Conservation (phyloP, 2,797 vertebrate genomes). For the Leuciscus waleckii region DNA sequence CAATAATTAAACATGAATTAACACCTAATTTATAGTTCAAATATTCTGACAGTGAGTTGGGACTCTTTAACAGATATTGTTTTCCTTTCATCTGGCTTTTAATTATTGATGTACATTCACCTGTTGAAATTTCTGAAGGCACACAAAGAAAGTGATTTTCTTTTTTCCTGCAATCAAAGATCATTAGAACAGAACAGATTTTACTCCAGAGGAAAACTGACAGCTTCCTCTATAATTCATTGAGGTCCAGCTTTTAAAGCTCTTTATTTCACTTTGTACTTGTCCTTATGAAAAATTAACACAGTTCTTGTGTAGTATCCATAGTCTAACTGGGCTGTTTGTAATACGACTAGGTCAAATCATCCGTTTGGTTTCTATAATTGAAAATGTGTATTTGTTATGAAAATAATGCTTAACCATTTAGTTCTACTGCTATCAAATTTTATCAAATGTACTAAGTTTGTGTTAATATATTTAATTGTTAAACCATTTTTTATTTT, state of each 20-base stretch:
- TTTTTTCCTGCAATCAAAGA: background rate
- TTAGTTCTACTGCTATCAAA: background rate
- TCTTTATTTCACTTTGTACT: conserved; percentile 10
- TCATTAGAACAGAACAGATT: conserved; percentile 14
- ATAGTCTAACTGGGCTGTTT: background rate
- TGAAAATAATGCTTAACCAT: background rate
- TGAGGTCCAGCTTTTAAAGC: conserved; percentile 24
- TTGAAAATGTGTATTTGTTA: background rate
- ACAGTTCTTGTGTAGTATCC: background rate
- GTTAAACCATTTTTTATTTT: background rate
- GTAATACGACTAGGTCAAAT: background rate
- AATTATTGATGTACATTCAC: conserved; percentile 4
- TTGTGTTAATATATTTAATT: background rate
- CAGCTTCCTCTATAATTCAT: conserved; percentile 31
- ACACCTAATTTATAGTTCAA: background rate
- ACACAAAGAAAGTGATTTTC: background rate
- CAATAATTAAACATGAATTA: background rate
- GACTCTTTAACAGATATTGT: background rate
- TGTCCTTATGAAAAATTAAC: conserved; percentile 7
- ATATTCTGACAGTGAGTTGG: background rate
- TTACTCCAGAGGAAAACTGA: conserved; percentile 1
- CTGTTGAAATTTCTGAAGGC: background rate
- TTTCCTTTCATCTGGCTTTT: background rate
- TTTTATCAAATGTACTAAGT: too few relatives aligned
- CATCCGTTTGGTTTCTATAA: background rate